phyloP scores from a whole-genome alignment of 1,140 invertebrate genomes.

The Pseudachorutes palmiensis region DNA sequence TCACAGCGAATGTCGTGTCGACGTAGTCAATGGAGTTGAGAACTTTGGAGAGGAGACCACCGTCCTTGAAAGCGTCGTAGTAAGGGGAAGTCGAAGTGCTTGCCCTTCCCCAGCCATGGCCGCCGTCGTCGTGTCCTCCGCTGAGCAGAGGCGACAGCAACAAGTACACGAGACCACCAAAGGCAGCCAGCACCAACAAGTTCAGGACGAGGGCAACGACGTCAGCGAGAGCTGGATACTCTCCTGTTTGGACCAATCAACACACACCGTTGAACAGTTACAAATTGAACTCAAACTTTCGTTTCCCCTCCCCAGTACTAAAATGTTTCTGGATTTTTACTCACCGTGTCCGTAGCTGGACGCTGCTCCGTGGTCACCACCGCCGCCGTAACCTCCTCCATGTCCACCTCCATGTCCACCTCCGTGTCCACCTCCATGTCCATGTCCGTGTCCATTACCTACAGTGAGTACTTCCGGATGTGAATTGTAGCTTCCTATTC shows the following conservation, averaged over 20 bases:
- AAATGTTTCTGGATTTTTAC: neutral
- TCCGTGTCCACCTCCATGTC: slow-evolving; percentile 19
- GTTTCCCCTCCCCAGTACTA: too few relatives aligned
- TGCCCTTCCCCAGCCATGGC: slow-evolving; percentile 36
- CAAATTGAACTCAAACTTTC: too few relatives aligned
- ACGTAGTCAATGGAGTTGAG: slow-evolving; percentile 39
- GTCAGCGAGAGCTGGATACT: slow-evolving; percentile 38
- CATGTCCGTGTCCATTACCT: slow-evolving; percentile 20
- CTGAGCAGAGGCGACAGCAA: slow-evolving; percentile 35
- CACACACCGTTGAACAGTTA: too few relatives aligned
- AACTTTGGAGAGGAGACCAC: slow-evolving; percentile 35
- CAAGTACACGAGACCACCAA: slow-evolving; percentile 38
- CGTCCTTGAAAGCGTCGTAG: slow-evolving; percentile 38
- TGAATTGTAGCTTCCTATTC: slow-evolving; percentile 34
- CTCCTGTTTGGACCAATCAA: slow-evolving; percentile 25
- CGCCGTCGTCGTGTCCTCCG: slow-evolving; percentile 34
- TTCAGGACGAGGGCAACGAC: slow-evolving; percentile 38
- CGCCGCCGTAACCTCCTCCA: slow-evolving; percentile 13
- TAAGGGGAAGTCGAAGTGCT: slow-evolving; percentile 29
- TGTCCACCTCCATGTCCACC: slow-evolving; percentile 13
- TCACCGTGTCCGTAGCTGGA: slow-evolving; percentile 22
- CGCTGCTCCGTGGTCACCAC: slow-evolving; percentile 3
- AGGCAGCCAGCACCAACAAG: slow-evolving; percentile 37
- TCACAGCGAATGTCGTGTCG: slow-evolving; percentile 38
- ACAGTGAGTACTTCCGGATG: slow-evolving; percentile 37